Conservation (phyloP, 1,140 invertebrate species). For the Scaptomyza graminum region DNA sequence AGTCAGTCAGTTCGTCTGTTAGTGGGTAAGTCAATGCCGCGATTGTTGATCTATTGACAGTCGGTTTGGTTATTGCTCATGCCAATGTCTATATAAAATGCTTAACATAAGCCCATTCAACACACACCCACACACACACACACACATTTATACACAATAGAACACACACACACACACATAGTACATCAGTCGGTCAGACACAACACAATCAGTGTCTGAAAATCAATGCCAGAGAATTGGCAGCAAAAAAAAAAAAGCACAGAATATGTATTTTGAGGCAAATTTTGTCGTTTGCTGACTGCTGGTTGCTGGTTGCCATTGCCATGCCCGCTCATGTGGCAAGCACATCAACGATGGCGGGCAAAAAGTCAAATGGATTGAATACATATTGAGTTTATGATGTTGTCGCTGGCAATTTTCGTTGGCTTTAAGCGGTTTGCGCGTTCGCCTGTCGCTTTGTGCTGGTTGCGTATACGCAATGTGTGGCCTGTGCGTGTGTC, state of each 20-base stretch:
- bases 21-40: constrained; percentile 16
- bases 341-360: constrained; percentile 38
- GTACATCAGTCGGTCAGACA: constrained; percentile 65
- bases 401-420: constrained; percentile 81
- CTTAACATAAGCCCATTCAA: constrained; percentile 36
- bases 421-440: constrained; percentile 80
- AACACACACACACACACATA: not conserved
- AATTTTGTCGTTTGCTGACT: constrained; percentile 21
- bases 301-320: not conserved
- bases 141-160: not conserved
- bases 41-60: constrained; percentile 72
- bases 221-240: constrained; percentile 55
- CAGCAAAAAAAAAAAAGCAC: not conserved
- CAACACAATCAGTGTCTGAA: constrained; percentile 68
- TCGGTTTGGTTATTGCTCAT: constrained; percentile 37
- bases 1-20: constrained; percentile 16
- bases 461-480: constrained; percentile 66
- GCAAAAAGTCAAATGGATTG: constrained; percentile 81
- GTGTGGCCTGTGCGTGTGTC: constrained; percentile 18
- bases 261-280: constrained; percentile 3
- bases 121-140: constrained; percentile 11
- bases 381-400: constrained; percentile 80
- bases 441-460: constrained; percentile 49
- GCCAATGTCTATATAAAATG: constrained; percentile 58
- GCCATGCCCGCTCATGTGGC: constrained; percentile 40